phyloP scores from a whole-genome alignment of 1,140 invertebrate genomes.

The Kradibia gibbosae region DNA sequence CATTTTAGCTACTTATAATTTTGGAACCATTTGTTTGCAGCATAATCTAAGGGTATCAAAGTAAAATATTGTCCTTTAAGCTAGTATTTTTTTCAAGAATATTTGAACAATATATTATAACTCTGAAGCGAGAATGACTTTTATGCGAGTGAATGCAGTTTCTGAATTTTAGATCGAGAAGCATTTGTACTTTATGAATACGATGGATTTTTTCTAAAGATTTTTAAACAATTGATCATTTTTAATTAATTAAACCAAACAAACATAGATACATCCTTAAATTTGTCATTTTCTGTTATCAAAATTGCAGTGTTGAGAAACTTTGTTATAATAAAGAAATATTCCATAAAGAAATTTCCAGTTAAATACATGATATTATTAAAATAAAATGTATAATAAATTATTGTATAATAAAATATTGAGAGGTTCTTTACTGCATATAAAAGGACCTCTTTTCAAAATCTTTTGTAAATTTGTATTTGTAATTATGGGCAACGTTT shows the following conservation, averaged over 20 bases:
- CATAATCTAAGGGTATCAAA: neutral
- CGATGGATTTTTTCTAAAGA: no score
- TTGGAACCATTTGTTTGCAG: neutral
- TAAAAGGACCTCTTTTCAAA: neutral
- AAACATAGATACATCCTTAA: no score
- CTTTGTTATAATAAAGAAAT: neutral
- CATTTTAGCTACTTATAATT: neutral
- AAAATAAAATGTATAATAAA: slow-evolving; percentile 1
- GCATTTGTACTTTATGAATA: no score
- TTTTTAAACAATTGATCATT: no score
- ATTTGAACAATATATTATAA: no score
- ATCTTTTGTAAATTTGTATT: slow-evolving; percentile 16
- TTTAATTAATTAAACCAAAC: no score
- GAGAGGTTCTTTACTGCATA: neutral
- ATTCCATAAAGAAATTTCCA: neutral
- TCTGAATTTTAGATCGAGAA: no score
- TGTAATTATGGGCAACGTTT: neutral
- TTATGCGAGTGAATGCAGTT: no score
- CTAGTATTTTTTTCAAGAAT: no score
- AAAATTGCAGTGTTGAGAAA: neutral
- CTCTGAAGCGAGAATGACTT: no score
- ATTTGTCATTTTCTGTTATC: neutral
- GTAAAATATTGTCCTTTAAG: no score
- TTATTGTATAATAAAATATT: slow-evolving; percentile 24
- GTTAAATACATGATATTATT: neutral